These are phyloP conservation scores for Acipenser transmontanus DNA, from an alignment of 2,797 vertebrate species.

Conservation along the genomic window DNA sequence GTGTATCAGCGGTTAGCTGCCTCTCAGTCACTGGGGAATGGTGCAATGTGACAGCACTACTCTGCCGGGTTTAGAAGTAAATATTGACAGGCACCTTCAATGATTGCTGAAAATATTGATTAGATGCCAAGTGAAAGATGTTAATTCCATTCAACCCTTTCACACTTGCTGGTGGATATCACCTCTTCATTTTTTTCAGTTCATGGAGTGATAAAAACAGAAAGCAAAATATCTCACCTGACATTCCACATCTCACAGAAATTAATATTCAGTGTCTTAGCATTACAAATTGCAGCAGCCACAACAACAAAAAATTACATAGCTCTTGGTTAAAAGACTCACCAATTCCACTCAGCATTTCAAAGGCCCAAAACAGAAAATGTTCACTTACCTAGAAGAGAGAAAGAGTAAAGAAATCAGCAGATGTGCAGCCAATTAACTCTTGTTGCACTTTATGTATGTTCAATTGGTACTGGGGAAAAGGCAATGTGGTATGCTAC, in stretches of 20 bases:
- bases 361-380: conserved; percentile 38
- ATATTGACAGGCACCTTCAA: conserved; percentile 55
- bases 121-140: conserved; percentile 31
- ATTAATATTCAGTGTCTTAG: conserved; percentile 16
- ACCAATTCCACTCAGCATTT: conserved; percentile 39
- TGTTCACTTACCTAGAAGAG: conserved; percentile 60
- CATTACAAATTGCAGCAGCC: background rate
- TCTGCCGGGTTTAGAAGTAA: conserved; percentile 43
- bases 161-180: conserved; percentile 15
- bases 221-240: background rate
- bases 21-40: conserved; percentile 23
- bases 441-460: conserved; percentile 1
- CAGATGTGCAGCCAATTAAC: conserved; percentile 39
- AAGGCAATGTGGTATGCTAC: no score
- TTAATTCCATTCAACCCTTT: conserved; percentile 43
- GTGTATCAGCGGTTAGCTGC: background rate
- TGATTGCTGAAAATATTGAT: conserved; percentile 45
- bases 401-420: conserved; percentile 56
- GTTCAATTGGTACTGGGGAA: no score
- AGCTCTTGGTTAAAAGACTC: conserved; percentile 37
- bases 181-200: background rate
- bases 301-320: no score
- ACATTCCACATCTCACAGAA: conserved; percentile 9
- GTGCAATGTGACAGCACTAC: conserved; percentile 43
- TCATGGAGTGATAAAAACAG: background rate